Base-by-base conservation (phyloP, 2,797 vertebrate genomes). In the Martes flavigula region DNA sequence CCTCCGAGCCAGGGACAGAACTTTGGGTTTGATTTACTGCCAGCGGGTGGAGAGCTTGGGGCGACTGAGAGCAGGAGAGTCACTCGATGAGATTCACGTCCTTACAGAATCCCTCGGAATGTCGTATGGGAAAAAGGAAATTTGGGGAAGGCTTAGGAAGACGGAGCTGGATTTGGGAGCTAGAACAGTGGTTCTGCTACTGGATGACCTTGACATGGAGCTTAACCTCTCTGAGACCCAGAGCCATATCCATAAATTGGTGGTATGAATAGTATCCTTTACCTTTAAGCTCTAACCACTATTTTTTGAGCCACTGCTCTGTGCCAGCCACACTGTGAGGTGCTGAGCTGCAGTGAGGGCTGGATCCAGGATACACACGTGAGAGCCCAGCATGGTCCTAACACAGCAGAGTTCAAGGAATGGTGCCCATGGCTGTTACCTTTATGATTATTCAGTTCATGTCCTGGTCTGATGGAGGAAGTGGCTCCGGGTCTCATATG, bases 331-430 rank as follows among this genome's bases (percentile, higher is more conserved):
- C 7, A 40, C 48, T 25, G 48, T 13, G 58, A n/a, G 70, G 66
- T 18, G 7, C 78, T 17, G 5, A 75, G 68, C 35, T 20, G n/a
- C 32, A 14, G 9, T 2, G 46, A 73, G 56, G 56, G 51, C 11
- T 21, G 21, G 30, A 32, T 72, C 40, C 40, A 66, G 64, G 46
- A 17, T 7, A 58, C 25, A 32, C 0, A 32, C 0, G 0, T 7
- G 30, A 51, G 30, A 58, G 66, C 30, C 46, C 78, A 35, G 56
- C 6, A 12, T 51, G 51, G 14, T 32, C 46, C 25, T 73, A 25
- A n/a, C 15, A 62, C 25, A 25, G 27, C 32, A n/a, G 81, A 32
- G 11, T 27, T 87, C 48, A 46, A 68, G 46, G 58, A 68, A 79
- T 56, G 48, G 21, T 58, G 48, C 54, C 25, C 38, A 14, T 25